Percentiles rank a stretch among this genome's conserved stretches.
phyloP scores from a whole-genome alignment of 2,888 invertebrate genomes.

The Cryptosula pallasiana region DNA sequence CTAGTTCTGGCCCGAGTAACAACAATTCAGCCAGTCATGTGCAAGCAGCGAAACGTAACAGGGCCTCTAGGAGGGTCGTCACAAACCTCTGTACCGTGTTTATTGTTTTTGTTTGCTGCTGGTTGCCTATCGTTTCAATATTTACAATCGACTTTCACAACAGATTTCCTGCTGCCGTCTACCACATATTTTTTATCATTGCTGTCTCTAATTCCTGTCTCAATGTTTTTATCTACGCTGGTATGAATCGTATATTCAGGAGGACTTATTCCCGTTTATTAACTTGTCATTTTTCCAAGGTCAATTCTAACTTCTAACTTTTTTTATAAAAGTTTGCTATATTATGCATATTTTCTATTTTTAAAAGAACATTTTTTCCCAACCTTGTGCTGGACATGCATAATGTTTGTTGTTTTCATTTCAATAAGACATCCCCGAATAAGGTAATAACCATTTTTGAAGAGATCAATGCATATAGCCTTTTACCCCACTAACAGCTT shows the following conservation, averaged over 20 bases:
- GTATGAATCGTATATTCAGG: conserved; percentile 18
- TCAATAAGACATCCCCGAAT: no score
- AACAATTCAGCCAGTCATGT: not conserved
- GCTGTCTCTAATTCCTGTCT: conserved; percentile 23
- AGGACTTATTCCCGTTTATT: conserved; percentile 4
- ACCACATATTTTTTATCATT: not conserved
- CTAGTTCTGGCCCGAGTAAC: conserved; percentile 13
- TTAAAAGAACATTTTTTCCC: no score
- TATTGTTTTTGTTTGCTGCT: conserved; percentile 16
- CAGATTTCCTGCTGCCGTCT: not conserved
- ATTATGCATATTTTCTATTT: no score
- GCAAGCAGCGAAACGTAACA: not conserved
- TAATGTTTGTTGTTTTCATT: no score
- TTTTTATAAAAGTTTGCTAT: no score
- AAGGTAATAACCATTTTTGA: no score
- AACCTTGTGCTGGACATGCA: no score
- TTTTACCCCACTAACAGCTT: no score
- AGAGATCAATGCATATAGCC: no score
- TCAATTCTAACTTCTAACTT: conserved; percentile 4
- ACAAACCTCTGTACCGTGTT: conserved; percentile 22
- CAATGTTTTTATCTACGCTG: conserved; percentile 24
- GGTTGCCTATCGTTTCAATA: conserved; percentile 11
- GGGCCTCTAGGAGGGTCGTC: conserved; percentile 12
- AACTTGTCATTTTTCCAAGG: not conserved
- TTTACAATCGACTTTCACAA: conserved; percentile 20